Evolutionary conservation across 2,113 vertebrate genomes (phyloP), one percentile per base, ranked within the genome.

Genomic region (Camelus dromedarius): DNA sequence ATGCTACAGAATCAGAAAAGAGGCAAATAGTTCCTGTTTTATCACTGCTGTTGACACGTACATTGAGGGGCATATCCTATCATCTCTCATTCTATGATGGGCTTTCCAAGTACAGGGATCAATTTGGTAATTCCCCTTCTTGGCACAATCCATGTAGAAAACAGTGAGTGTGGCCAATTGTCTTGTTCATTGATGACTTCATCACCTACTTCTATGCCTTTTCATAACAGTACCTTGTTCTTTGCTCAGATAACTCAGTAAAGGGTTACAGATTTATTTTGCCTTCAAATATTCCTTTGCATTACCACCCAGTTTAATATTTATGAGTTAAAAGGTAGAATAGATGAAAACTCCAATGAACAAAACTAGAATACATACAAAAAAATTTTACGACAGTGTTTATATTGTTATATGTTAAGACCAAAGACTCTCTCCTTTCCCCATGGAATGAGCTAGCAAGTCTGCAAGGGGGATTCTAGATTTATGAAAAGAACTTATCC

Each of bases 261-360:
- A 76, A 79, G 22, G 22, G 35, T 70, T 42, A 92, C 6, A 60
- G 69, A 92, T 92, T 81, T 69, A 56, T 80, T 96, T 88, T 93
- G 58, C 28, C 42, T 92, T 94, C 64, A 90, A 84, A 81, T 60
- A 88, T 56, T 93, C 92, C 16, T 94, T 82, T 18, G 8, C n/a
- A 58, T 66, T 85, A 18, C 26, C 42, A 76, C 6, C 32, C 67
- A 58, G 16, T 56, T 84, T 66, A 91, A 91, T 26, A 50, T 15
- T 72, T 79, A 38, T 82, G 38, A 82, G 69, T 90, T 90, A 72
- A 86, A 91, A 93, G 30, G 32, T 56, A 4, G 5, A 32, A 10
- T n/a, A 42, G n/a, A 72, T n/a, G 26, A 75, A 67, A 94, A 90
- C 8, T 8, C 60, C 46, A 94, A 35, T 32, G 2, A 82, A 81